A percentile compares a stretch with the other conserved stretches of the same genome.
Evolutionary conservation across 1,140 invertebrate species (phyloP).

Genomic region (Periplaneta americana): DNA sequence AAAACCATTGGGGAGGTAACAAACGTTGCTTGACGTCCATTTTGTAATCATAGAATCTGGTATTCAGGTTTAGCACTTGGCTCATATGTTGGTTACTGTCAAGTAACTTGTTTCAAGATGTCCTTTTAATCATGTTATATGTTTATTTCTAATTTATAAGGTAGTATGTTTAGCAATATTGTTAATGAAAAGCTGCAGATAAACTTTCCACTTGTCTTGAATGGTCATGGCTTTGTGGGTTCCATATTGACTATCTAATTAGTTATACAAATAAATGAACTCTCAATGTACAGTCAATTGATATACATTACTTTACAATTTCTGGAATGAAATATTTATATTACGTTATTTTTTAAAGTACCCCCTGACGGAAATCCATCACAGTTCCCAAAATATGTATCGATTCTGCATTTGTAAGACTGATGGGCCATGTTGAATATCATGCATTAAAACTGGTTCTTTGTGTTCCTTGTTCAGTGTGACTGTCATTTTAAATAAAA

Average conservation of each 20-base stretch:
- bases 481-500: not conserved
- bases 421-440: not conserved
- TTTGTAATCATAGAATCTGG: conserved; percentile 2
- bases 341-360: not conserved
- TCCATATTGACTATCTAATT: too few species aligned
- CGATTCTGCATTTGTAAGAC: not conserved
- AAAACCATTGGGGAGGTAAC: not conserved
- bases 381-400: not conserved
- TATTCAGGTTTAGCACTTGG: not conserved
- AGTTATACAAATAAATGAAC: not conserved
- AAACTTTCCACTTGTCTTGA: not conserved
- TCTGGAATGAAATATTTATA: not conserved
- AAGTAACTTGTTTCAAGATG: not conserved
- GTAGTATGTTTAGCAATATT: not conserved
- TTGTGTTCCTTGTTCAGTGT: not conserved
- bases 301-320: not conserved
- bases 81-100: not conserved
- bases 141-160: not conserved
- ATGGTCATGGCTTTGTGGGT: not conserved
- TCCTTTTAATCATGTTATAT: not conserved
- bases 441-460: not conserved
- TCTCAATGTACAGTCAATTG: not conserved
- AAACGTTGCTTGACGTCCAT: conserved; percentile 7
- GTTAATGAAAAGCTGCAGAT: not conserved
- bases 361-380: not conserved